These are phyloP conservation scores for Drepana arcuata DNA, from an alignment of 1,140 invertebrate genomes.

Conservation along the genomic window DNA sequence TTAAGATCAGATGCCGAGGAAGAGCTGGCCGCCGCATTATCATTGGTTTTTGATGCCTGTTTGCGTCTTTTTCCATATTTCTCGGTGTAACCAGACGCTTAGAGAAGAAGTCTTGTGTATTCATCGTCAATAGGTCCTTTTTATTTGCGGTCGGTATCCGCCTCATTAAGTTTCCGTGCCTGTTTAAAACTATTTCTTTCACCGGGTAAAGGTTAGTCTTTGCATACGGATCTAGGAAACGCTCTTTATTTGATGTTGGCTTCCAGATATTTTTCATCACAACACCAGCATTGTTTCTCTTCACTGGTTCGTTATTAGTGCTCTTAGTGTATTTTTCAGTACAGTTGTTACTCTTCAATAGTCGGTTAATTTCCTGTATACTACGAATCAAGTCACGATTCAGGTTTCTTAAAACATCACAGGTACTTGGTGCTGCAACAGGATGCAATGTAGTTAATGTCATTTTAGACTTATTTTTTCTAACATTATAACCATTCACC, in stretches of 20 bases:
- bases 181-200: slow-evolving; percentile 11
- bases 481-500: no score
- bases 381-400: no score
- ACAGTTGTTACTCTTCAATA: no score
- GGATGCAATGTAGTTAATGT: no score
- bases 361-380: no score
- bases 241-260: slow-evolving; percentile 2
- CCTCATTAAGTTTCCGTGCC: slow-evolving; percentile 21
- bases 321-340: no score
- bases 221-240: slow-evolving; percentile 14
- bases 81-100: slow-evolving; percentile 10
- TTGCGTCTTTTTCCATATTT: slow-evolving; percentile 1
- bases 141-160: slow-evolving; percentile 19
- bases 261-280: no score
- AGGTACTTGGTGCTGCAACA: no score
- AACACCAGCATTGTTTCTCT: no score
- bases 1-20: slow-evolving; percentile 16
- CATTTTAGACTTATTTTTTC: no score
- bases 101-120: slow-evolving; percentile 32
- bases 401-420: background rate
- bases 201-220: slow-evolving; percentile 28
- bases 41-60: slow-evolving; percentile 1
- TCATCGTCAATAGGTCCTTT: slow-evolving; percentile 19
- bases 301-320: no score
- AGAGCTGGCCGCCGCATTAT: slow-evolving; percentile 8